A percentile compares a stretch with the other conserved stretches of the same genome.
Evolutionary conservation across 2,113 vertebrate species (phyloP).

Genomic region (Eleginops maclovinus): DNA sequence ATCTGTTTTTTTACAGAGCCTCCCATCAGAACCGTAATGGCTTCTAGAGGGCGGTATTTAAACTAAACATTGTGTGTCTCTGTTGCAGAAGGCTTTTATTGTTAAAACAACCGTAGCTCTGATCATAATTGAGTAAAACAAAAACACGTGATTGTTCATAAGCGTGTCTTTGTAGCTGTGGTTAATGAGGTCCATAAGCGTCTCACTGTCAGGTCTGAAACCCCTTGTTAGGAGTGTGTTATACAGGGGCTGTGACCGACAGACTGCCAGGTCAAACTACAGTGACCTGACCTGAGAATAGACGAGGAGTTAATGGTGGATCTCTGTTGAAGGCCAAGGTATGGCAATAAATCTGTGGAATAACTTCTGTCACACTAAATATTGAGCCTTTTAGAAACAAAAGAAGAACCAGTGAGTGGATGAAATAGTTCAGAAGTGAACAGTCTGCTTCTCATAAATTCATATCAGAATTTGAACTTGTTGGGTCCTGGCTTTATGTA

Average conservation of each 20-base stretch:
- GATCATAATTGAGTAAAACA: neutral
- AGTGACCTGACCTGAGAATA: conserved; percentile 54
- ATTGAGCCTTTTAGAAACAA: conserved; percentile 18
- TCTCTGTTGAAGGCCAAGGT: conserved; percentile 31
- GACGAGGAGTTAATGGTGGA: conserved; percentile 25
- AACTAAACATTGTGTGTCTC: neutral
- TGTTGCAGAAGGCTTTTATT: neutral
- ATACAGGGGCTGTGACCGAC: conserved; percentile 52
- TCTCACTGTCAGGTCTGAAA: conserved; percentile 32
- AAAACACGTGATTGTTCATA: neutral
- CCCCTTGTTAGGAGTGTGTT: conserved; percentile 26
- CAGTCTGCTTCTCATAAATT: neutral
- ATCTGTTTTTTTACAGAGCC: too few species aligned
- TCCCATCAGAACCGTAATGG: too few species aligned
- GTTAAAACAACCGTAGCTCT: neutral
- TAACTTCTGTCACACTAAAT: conserved; percentile 38
- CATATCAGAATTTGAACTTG: neutral
- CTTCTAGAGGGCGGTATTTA: neutral
- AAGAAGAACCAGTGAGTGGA: neutral
- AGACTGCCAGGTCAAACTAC: conserved; percentile 34
- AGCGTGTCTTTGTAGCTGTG: neutral
- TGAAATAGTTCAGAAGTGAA: neutral
- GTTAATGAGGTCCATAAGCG: neutral
- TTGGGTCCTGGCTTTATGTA: neutral
- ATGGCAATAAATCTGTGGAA: conserved; percentile 54